Base-by-base conservation (phyloP, 2,113 vertebrate species). In the Platysternon megacephalum region DNA sequence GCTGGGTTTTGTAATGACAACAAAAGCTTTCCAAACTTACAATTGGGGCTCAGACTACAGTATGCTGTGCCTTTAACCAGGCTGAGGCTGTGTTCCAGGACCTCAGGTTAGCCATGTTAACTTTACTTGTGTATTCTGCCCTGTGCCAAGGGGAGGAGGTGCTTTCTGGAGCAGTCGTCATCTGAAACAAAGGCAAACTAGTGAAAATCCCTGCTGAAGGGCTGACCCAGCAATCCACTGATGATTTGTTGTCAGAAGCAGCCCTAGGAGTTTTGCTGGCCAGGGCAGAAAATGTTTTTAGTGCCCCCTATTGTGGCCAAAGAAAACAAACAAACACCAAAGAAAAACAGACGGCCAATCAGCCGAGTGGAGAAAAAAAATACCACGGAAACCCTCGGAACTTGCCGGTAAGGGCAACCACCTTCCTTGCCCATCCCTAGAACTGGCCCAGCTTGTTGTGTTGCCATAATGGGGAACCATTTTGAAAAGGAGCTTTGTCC, bases 171-270 rank as follows among this genome's bases (percentile, higher is more conserved):
- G 10, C 81, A 65, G 49, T 26, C 0, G 1, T 35, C 53, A 83
- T 1, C 93, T 92, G 96, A 91, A 97, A 95, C 14, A 55, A 92
- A 94, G 92, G 78, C 26, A 19, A 84, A 72, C 8, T 86, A 87
- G 11, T 21, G 53, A 5, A 14, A 82, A 90, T 4, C 19, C 82
- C 32, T 1, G 10, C 10, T 28, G 87, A 39, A 61, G 5, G 65
- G 35, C 39, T 12, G 78, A 79, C 35, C 82, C 68, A 39, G 46
- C 78, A 39, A 80, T 44, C 42, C 19, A 4, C 35, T 11, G 0
- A 0, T 48, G 12, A 65, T 46, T n/a, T 11, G 53, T 87, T 28
- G 82, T 72, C n/a, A 72, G 65, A 19, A 68, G 65, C 65, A 22
- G n/a, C n/a, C n/a, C 65, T 72, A 22, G 65, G 4, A 72, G 17